Conservation (phyloP, 2,888 invertebrate species). For the Zhuqinia jingwanae region DNA sequence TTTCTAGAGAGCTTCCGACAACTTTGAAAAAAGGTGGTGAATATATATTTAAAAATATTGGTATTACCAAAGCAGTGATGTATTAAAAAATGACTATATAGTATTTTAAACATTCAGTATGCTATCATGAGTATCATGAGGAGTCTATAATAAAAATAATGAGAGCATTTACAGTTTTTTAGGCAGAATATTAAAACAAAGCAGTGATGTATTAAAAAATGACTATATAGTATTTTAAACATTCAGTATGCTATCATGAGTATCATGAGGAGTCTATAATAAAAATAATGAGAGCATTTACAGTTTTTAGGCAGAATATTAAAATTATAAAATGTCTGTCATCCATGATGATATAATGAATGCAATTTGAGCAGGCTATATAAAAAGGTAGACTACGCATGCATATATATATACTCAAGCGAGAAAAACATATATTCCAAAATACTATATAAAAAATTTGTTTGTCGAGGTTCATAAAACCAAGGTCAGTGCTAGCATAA, state of each 20-base stretch:
- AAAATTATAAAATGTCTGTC: not conserved
- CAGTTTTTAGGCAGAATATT: too few relatives aligned
- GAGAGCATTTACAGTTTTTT: too few relatives aligned
- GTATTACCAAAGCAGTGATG: not conserved
- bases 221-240: not conserved
- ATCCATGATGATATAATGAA: not conserved
- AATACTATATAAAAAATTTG: constrained; percentile 11
- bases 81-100: not conserved
- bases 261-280: too few relatives aligned
- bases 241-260: too few relatives aligned
- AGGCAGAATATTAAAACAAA: not conserved
- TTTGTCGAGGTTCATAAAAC: constrained; percentile 47
- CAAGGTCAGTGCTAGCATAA: constrained; percentile 71
- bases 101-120: not conserved
- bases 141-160: too few relatives aligned
- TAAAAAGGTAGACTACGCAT: not conserved
- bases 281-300: too few relatives aligned
- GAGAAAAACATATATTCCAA: not conserved
- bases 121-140: too few relatives aligned
- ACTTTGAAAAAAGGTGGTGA: not conserved
- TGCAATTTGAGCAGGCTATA: not conserved
- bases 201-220: not conserved
- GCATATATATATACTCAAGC: not conserved
- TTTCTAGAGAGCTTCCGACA: constrained; percentile 31
- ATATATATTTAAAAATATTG: too few relatives aligned